These are phyloP conservation scores for Clinocottus analis DNA, from an alignment of 2,113 vertebrate species.

Conservation along the genomic window DNA sequence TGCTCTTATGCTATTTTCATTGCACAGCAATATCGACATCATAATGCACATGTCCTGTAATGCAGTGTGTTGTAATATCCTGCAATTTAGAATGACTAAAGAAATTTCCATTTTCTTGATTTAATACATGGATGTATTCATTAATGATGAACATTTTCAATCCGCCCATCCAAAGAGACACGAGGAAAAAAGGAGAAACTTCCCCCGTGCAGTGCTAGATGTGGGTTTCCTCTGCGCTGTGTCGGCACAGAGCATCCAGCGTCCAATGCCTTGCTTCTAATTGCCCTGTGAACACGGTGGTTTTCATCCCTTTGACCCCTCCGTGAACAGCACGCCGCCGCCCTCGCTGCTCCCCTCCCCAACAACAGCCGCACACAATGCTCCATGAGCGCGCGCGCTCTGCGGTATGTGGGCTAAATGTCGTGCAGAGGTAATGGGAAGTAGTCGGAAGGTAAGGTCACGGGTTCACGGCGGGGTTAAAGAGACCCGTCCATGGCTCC, in stretches of 20 bases:
- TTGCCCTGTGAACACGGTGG: slow-evolving; percentile 53
- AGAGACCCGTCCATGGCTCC: slow-evolving; percentile 85
- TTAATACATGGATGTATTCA: background rate
- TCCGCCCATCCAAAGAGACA: background rate
- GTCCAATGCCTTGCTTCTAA: slow-evolving; percentile 39
- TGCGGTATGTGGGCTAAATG: slow-evolving; percentile 80
- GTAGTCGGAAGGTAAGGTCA: slow-evolving; percentile 88
- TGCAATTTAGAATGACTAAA: background rate
- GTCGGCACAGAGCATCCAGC: slow-evolving; percentile 32
- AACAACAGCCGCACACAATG: slow-evolving; percentile 56
- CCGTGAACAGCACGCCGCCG: slow-evolving; percentile 59
- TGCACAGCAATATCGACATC: background rate
- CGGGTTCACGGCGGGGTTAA: slow-evolving; percentile 92
- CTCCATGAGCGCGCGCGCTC: slow-evolving; percentile 45
- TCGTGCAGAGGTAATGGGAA: slow-evolving; percentile 90
- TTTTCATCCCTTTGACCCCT: slow-evolving; percentile 71
- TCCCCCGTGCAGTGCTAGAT: slow-evolving; percentile 3
- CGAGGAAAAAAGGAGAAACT: background rate
- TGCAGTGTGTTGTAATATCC: background rate
- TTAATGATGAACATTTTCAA: background rate
- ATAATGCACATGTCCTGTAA: background rate
- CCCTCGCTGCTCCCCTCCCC: slow-evolving; percentile 36
- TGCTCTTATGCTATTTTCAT: background rate
- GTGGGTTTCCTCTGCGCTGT: slow-evolving; percentile 20
- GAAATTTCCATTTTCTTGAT: background rate